Evolutionary conservation across 2,888 invertebrate genomes (phyloP).

Genomic region (Tetragonisca angustula): DNA sequence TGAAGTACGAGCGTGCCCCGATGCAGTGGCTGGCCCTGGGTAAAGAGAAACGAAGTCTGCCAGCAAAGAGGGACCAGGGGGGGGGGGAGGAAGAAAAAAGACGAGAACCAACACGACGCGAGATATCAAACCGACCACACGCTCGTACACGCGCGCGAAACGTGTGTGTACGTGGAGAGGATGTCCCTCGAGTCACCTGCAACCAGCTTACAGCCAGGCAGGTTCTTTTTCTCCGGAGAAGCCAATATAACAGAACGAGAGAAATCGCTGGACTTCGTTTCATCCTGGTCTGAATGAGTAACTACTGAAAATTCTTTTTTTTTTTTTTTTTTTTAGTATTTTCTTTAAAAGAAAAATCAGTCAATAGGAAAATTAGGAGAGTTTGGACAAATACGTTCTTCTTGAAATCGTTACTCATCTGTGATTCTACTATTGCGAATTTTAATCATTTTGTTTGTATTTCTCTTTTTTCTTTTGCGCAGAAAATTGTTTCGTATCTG

Average conservation of each 20-base stretch:
- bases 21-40: slow-evolving; percentile 32
- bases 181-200: slow-evolving; percentile 38
- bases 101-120: slow-evolving; percentile 21
- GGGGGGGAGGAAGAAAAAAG: background rate
- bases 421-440: too few species aligned
- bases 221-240: slow-evolving; percentile 31
- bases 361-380: slow-evolving; percentile 11
- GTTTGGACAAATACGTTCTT: background rate
- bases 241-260: slow-evolving; percentile 42
- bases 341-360: background rate
- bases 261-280: slow-evolving; percentile 21
- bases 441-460: too few species aligned
- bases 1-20: slow-evolving; percentile 22
- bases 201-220: slow-evolving; percentile 45
- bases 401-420: too few species aligned
- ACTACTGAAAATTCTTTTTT: background rate
- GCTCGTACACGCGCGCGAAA: background rate
- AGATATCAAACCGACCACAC: slow-evolving; percentile 59
- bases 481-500: too few species aligned
- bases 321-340: too few species aligned
- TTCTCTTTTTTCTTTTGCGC: too few species aligned
- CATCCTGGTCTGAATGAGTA: slow-evolving; percentile 30
- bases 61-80: slow-evolving; percentile 3
- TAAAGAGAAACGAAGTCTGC: slow-evolving; percentile 46
- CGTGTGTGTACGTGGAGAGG: background rate